These are phyloP conservation scores for Micropoecilia bifurca DNA, from an alignment of 2,797 vertebrate species.

Conservation along the genomic window DNA sequence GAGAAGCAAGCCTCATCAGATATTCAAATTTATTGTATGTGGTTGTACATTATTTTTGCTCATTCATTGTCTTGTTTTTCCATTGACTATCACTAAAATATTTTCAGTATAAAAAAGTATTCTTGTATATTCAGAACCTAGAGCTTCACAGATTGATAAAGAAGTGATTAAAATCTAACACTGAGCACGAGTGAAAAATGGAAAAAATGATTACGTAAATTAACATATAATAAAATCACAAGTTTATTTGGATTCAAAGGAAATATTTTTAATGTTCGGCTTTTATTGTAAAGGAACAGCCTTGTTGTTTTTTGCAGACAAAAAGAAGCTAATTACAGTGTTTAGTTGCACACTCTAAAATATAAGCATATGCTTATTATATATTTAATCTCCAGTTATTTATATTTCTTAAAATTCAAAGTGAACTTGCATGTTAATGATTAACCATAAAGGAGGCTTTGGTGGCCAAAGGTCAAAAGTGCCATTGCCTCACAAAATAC, in stretches of 20 bases:
- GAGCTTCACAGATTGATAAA: neutral
- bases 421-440: neutral
- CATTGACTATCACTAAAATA: neutral
- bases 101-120: neutral
- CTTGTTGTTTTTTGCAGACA: neutral
- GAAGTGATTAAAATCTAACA: neutral
- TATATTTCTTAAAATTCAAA: neutral
- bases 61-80: neutral
- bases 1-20: neutral
- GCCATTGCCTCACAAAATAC: neutral
- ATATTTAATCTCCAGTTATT: neutral
- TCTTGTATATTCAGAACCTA: neutral
- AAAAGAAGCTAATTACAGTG: neutral
- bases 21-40: neutral
- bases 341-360: neutral
- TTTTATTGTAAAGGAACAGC: neutral
- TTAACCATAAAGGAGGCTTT: neutral
- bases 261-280: neutral
- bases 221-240: neutral
- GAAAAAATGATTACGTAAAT: neutral
- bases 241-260: neutral
- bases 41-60: neutral
- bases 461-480: conserved; percentile 2
- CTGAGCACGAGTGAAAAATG: neutral
- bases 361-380: neutral